A percentile compares a stretch with the other conserved stretches of the same genome.
Conservation (phyloP, 2,888 invertebrate genomes). For the Flabesymbios commensalis region DNA sequence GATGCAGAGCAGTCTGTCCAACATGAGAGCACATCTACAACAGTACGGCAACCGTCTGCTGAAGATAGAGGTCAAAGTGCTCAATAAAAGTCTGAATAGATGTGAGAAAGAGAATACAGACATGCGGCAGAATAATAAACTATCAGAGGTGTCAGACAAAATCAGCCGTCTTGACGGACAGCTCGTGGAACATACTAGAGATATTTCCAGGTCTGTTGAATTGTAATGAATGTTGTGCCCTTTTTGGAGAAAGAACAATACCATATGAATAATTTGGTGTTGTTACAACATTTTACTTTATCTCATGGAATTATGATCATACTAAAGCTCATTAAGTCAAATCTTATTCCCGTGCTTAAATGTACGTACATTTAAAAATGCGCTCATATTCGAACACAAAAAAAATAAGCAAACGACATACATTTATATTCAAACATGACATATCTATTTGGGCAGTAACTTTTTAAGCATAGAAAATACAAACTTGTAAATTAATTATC, state of each 20-base stretch:
- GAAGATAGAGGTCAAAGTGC: constrained; percentile 61
- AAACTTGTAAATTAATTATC: too few relatives aligned
- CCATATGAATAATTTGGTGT: background rate
- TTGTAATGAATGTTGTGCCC: background rate
- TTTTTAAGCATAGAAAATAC: too few relatives aligned
- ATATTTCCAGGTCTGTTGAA: constrained; percentile 11
- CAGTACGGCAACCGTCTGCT: constrained; percentile 4
- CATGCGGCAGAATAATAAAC: constrained; percentile 38
- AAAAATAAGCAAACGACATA: too few relatives aligned
- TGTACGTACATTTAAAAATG: too few relatives aligned
- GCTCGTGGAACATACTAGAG: constrained; percentile 22
- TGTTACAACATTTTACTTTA: too few relatives aligned
- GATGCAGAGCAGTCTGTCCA: constrained; percentile 12
- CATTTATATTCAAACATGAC: too few relatives aligned
- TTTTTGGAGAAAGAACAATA: background rate
- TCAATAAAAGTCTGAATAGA: constrained; percentile 45
- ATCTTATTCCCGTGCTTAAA: too few relatives aligned
- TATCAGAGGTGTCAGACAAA: constrained; percentile 4
- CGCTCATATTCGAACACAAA: too few relatives aligned
- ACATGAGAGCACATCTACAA: background rate
- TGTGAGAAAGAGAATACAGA: constrained; percentile 48
- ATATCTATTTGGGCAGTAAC: too few relatives aligned
- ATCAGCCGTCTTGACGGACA: constrained; percentile 8
- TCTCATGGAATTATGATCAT: too few relatives aligned
- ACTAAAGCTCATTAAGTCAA: too few relatives aligned